Conservation (phyloP, 2,113 vertebrate species). For the Hemichromis elongatus region DNA sequence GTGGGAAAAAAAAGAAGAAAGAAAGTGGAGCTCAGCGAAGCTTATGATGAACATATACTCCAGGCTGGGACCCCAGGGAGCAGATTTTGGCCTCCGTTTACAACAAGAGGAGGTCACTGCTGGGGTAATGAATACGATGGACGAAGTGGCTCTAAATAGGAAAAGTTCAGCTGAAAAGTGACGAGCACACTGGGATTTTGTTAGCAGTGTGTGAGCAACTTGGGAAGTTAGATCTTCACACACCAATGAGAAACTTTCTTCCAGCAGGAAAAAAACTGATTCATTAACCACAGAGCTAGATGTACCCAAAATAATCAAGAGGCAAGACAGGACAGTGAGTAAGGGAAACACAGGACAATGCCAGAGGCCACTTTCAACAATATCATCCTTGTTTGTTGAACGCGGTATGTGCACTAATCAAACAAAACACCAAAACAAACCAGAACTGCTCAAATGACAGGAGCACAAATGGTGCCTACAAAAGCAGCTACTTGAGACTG, state of each 20-base stretch:
- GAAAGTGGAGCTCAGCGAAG: neutral
- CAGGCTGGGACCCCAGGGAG: neutral
- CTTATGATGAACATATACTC: neutral
- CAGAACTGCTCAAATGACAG: neutral
- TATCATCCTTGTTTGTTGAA: neutral
- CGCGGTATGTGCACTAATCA: neutral
- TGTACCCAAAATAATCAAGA: neutral
- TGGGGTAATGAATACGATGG: neutral
- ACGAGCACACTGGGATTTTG: constrained; percentile 22
- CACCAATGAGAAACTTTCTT: neutral
- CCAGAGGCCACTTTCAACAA: neutral
- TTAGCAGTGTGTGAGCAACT: constrained; percentile 2
- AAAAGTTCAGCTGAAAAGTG: neutral
- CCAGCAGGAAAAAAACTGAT: neutral
- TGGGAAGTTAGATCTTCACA: constrained; percentile 29
- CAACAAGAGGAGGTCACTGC: neutral
- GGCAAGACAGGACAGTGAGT: neutral
- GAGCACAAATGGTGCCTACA: neutral
- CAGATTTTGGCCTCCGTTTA: neutral
- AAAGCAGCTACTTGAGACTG: neutral
- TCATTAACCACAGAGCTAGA: neutral
- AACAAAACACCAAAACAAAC: neutral
- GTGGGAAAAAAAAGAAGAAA: neutral
- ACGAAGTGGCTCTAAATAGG: neutral
- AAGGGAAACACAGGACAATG: neutral